phyloP scores from a whole-genome alignment of 2,888 invertebrate species.

The Prosopocoilus inquinatus region DNA sequence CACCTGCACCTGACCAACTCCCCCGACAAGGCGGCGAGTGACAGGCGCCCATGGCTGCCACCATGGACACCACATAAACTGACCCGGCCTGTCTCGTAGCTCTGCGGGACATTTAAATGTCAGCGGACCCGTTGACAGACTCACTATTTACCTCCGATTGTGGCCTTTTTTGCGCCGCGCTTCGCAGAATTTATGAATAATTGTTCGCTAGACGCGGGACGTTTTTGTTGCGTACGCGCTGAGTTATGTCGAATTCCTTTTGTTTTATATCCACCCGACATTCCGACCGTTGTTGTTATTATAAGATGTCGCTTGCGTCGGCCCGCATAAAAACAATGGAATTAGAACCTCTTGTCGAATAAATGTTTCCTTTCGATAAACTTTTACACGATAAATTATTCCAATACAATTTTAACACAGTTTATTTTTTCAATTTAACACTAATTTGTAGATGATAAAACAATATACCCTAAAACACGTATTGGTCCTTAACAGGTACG shows the following conservation, averaged over 20 bases:
- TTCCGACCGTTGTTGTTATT: neutral
- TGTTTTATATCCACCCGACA: neutral
- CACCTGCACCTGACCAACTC: slow-evolving; percentile 23
- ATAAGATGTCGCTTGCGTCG: no score
- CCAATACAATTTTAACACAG: no score
- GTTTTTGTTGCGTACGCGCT: slow-evolving; percentile 7
- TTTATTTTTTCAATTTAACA: no score
- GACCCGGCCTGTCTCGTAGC: slow-evolving; percentile 35
- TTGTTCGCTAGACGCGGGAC: slow-evolving; percentile 18
- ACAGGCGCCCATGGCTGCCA: slow-evolving; percentile 32
- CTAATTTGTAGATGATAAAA: no score
- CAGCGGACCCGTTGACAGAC: slow-evolving; percentile 36
- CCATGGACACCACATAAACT: slow-evolving; percentile 36
- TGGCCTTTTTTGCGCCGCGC: slow-evolving; percentile 33
- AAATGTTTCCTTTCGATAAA: no score
- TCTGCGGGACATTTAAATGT: slow-evolving; percentile 39
- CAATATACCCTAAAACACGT: no score
- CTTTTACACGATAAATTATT: no score
- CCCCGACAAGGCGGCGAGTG: slow-evolving; percentile 34
- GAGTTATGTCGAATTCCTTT: slow-evolving; percentile 7
- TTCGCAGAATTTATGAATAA: slow-evolving; percentile 38
- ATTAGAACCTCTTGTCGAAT: no score
- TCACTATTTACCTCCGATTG: slow-evolving; percentile 35
- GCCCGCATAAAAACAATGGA: no score
- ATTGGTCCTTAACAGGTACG: no score